A percentile compares a stretch with the other conserved stretches of the same genome.
Conservation (phyloP, 1,140 invertebrate genomes). For the Scaptodrosophila lebanonensis region DNA sequence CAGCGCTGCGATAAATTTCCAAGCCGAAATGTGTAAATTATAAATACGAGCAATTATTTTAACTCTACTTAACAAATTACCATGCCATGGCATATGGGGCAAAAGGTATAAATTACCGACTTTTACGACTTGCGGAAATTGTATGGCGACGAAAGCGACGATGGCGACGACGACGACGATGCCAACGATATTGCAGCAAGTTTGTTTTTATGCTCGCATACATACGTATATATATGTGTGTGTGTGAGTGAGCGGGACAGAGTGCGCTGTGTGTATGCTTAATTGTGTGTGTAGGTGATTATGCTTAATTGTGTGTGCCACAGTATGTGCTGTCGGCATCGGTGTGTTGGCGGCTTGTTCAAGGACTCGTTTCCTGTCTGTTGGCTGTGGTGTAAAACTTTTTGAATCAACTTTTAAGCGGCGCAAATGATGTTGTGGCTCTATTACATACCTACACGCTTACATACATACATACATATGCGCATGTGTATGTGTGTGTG, state of each 20-base stretch:
- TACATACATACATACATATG: no score
- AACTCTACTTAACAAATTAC: constrained; percentile 77
- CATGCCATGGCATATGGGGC: constrained; percentile 75
- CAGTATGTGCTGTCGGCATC: constrained; percentile 32
- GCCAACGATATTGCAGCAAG: constrained; percentile 5
- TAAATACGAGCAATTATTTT: constrained; percentile 78
- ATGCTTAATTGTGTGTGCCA: constrained; percentile 71
- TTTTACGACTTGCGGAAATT: constrained; percentile 75
- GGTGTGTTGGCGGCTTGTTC: constrained; percentile 47
- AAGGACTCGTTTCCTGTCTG: constrained; percentile 28
- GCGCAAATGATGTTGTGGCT: constrained; percentile 67
- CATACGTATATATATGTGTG: constrained; percentile 10
- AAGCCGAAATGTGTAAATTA: constrained; percentile 76
- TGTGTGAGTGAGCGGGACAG: constrained; percentile 7
- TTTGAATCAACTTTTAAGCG: constrained; percentile 73
- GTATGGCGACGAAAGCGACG: constrained; percentile 58
- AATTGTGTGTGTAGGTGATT: constrained; percentile 69
- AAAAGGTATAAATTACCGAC: constrained; percentile 76
- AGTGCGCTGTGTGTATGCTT: constrained; percentile 22
- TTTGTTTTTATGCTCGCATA: constrained; percentile 19
- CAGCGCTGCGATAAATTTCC: constrained; percentile 75
- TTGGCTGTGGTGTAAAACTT: constrained; percentile 60
- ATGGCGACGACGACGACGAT: neutral
- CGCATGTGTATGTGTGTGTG: constrained; percentile 15
- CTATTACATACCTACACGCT: constrained; percentile 17